Percentiles rank a stretch among this genome's conserved stretches.
Conservation (phyloP, 2,113 vertebrate species). For the Oenanthe melanoleuca region DNA sequence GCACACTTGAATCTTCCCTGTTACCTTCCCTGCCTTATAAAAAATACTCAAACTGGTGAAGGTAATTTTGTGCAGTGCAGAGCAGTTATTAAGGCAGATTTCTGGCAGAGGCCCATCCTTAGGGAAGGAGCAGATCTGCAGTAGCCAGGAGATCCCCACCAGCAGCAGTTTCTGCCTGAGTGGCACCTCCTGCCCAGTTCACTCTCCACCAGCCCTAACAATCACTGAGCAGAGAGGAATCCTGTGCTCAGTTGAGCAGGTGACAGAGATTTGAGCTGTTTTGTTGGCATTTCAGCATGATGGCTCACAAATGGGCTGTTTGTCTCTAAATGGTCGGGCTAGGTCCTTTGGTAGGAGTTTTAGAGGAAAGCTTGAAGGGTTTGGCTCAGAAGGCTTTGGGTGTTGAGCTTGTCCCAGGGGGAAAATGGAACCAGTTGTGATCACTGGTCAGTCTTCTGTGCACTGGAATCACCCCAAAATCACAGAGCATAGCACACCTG, state of each 20-base stretch:
- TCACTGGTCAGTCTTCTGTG: fast-evolving
- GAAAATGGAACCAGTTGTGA: too few species aligned
- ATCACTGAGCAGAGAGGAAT: background rate
- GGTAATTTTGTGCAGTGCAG: background rate
- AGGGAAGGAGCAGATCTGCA: background rate
- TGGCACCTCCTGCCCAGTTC: background rate
- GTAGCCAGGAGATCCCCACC: background rate
- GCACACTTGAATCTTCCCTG: background rate
- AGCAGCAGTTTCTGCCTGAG: background rate
- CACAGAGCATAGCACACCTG: background rate
- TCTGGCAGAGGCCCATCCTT: background rate
- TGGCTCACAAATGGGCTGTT: background rate
- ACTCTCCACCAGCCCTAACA: background rate
- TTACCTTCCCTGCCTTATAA: background rate
- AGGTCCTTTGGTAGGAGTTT: background rate
- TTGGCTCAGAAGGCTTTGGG: background rate
- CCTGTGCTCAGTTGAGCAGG: background rate
- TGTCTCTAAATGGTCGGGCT: background rate
- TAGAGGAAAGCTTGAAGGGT: background rate
- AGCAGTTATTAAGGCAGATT: background rate
- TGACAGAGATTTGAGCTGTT: background rate
- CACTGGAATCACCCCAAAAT: background rate
- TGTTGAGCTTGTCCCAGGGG: background rate
- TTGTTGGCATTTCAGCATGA: background rate
- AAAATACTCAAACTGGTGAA: background rate